Evolutionary conservation across 1,140 invertebrate species (phyloP), one percentile per base, ranked within the genome.

Genomic region (Euura saliciscinereae): DNA sequence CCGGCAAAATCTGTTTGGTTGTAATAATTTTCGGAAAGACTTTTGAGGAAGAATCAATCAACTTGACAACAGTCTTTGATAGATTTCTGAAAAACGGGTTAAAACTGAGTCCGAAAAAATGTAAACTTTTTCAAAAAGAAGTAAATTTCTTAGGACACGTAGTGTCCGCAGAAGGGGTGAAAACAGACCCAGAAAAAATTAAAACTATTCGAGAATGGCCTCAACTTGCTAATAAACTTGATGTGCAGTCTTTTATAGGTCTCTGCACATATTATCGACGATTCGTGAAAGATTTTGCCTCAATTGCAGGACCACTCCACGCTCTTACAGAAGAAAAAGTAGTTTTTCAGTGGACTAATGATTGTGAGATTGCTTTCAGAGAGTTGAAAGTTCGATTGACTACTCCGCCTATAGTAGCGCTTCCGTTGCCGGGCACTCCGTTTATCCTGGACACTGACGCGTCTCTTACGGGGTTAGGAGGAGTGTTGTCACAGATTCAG

Each of bases 201-300:
- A 28, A 28, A 28, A 28, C 28, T 28, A 72, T 77, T 28, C 3
- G 43, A 44, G 42, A 71, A 3, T 77, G 59, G 10, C 71, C 71
- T 10, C 13, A 11, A 2, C 86, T 71, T 43, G 59, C 0, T 2
- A 74, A 66, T 65, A 7, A 70, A n/a, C 64, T 59, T 44, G 59
- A 78, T 44, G 42, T 79, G 4, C 43, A 66, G 45, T 69, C 67
- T 6, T 78, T 78, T 65, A 65, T 78, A 28, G 78, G 77, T 0
- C 11, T 51, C 11, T 51, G 46, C 46, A 51, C 11, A 1, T 28
- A 28, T 28, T 28, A 28, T 28, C 28, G 28, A 28, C 28, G 28
- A 28, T 28, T 28, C 1, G 28, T 28, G 1, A 28, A 1, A 28
- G 28, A 28, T 28, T 28, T 28, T 28, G 28, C 28, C 28, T 28